Percentiles rank a stretch among this genome's conserved stretches.
These are phyloP conservation scores for Tenthredo livida DNA, from an alignment of 2,888 invertebrate genomes.

Conservation along the genomic window DNA sequence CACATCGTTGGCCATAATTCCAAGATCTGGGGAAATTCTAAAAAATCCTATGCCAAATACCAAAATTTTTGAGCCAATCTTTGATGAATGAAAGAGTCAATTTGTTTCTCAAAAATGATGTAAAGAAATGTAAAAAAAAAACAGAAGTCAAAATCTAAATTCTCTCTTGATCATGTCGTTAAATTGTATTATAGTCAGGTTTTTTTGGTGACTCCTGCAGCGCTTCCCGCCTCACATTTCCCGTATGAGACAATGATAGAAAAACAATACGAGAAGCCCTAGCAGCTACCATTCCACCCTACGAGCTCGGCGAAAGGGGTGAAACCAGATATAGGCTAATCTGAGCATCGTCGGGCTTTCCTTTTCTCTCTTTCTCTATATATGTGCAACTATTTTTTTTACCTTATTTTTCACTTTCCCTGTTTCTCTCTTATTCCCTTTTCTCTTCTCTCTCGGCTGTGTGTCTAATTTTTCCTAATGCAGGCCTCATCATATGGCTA, in stretches of 20 bases:
- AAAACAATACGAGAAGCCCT: slow-evolving; percentile 62
- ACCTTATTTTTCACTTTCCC: background rate
- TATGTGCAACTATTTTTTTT: background rate
- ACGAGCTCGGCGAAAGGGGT: slow-evolving; percentile 61
- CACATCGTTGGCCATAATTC: too few relatives aligned
- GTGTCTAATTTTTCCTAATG: background rate
- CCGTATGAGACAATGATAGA: slow-evolving; percentile 55
- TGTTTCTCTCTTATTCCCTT: background rate
- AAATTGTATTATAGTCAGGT: background rate
- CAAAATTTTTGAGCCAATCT: too few relatives aligned
- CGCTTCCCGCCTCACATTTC: background rate
- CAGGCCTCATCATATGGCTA: too few relatives aligned
- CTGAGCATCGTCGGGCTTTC: slow-evolving; percentile 63
- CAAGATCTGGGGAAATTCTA: too few relatives aligned
- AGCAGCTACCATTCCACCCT: slow-evolving; percentile 56
- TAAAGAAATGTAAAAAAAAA: background rate
- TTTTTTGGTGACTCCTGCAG: background rate
- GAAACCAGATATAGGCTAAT: slow-evolving; percentile 71
- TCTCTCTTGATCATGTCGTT: background rate
- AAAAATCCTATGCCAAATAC: too few relatives aligned
- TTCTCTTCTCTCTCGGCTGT: background rate
- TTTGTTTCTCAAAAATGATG: background rate
- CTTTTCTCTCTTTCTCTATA: slow-evolving; percentile 31
- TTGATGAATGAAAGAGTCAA: background rate
- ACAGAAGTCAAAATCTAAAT: background rate